phyloP scores from a whole-genome alignment of 2,797 vertebrate species.

The Sebastolobus alascanus region DNA sequence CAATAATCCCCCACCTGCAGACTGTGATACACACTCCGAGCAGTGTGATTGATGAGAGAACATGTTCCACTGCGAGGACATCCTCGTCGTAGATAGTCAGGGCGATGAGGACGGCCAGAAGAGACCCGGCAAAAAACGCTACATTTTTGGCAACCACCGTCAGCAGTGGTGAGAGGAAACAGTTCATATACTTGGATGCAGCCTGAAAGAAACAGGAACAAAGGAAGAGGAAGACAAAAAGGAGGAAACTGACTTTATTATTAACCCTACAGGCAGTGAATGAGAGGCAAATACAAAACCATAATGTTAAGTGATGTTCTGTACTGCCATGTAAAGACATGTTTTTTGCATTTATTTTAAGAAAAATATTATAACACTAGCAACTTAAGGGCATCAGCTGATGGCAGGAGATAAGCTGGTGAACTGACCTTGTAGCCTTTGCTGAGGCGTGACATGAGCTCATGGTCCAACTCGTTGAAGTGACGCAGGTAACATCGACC shows the following conservation, averaged over 20 bases:
- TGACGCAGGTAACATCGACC: constrained; percentile 98
- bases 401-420: neutral
- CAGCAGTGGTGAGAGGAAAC: constrained; percentile 95
- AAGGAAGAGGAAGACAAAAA: neutral
- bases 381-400: neutral
- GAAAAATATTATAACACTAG: neutral
- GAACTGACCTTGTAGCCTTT: constrained; percentile 92
- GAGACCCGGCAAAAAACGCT: constrained; percentile 97
- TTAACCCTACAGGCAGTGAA: constrained; percentile 5
- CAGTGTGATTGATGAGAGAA: constrained; percentile 95
- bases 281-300: neutral
- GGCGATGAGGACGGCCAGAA: constrained; percentile 97
- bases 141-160: constrained; percentile 97
- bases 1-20: constrained; percentile 88
- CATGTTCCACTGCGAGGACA: constrained; percentile 95
- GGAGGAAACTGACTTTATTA: neutral
- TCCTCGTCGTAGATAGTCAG: constrained; percentile 99
- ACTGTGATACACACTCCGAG: constrained; percentile 95
- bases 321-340: neutral
- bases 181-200: constrained; percentile 99
- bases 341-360: neutral
- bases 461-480: constrained; percentile 98
- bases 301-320: neutral
- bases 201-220: constrained; percentile 73
- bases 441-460: constrained; percentile 96